phyloP scores from a whole-genome alignment of 2,888 invertebrate species.

The Spatulosminthurus flaviceps region DNA sequence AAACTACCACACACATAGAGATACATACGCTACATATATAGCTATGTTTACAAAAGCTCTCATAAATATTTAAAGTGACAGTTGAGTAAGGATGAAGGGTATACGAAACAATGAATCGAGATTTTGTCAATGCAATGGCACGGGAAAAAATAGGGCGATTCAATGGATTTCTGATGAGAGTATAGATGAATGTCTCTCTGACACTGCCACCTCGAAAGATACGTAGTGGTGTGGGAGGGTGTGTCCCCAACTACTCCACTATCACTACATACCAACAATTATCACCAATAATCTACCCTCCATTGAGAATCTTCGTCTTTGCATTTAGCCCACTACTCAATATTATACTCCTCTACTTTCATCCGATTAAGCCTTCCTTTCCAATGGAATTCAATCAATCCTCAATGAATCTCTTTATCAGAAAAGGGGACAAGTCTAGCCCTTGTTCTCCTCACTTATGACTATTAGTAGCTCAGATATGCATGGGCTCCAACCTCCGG shows the following conservation, averaged over 20 bases:
- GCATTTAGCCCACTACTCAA: neutral
- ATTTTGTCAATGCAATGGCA: neutral
- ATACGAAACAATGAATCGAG: neutral
- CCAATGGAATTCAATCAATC: too few relatives aligned
- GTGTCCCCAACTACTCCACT: constrained; percentile 19
- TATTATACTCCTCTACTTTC: neutral
- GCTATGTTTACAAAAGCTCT: too few relatives aligned
- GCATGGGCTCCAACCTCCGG: too few relatives aligned
- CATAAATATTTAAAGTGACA: neutral
- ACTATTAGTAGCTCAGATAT: too few relatives aligned
- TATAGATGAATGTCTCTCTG: constrained; percentile 37
- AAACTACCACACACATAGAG: too few relatives aligned
- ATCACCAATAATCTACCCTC: neutral
- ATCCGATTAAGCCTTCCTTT: neutral
- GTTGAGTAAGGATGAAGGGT: neutral
- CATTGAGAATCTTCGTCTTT: neutral
- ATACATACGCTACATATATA: too few relatives aligned
- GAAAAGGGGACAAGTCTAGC: too few relatives aligned
- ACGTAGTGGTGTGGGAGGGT: constrained; percentile 19
- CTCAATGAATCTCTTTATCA: too few relatives aligned
- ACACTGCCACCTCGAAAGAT: neutral
- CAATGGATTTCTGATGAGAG: constrained; percentile 31
- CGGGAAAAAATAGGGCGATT: neutral
- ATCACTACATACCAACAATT: too few relatives aligned
- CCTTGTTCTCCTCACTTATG: too few relatives aligned